Conservation (phyloP, 2,888 invertebrate genomes). For the Parnassius smintheus region DNA sequence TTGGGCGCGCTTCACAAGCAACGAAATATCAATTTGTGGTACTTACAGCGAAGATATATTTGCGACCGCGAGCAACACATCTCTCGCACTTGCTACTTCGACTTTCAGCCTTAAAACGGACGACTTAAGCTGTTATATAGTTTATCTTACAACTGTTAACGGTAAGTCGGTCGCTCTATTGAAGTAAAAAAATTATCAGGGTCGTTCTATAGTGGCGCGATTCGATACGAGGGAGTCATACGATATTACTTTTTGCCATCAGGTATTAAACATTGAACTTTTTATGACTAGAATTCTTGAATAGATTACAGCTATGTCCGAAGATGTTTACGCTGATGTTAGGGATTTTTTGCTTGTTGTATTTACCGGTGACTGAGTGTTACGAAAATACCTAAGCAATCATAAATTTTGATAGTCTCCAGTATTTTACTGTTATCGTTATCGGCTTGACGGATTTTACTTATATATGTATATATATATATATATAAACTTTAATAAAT, state of each 20-base stretch:
- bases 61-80: not conserved
- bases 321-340: constrained; percentile 26
- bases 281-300: constrained; percentile 16
- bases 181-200: constrained; percentile 19
- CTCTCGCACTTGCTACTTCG: not conserved
- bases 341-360: constrained; percentile 15
- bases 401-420: constrained; percentile 2
- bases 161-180: constrained; percentile 18
- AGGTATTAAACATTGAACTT: constrained; percentile 19
- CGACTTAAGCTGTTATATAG: not conserved
- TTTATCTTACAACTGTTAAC: not conserved
- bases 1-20: constrained; percentile 34
- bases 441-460: too few species aligned
- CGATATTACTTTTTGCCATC: constrained; percentile 27
- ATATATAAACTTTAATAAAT: too few species aligned
- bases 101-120: not conserved
- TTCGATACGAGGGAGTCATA: constrained; percentile 31
- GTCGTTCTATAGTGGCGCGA: constrained; percentile 27
- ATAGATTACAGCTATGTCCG: constrained; percentile 22
- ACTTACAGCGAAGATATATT: not conserved
- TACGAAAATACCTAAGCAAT: constrained; percentile 7
- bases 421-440: constrained; percentile 13
- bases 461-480: too few species aligned
- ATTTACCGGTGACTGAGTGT: constrained; percentile 10
- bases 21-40: constrained; percentile 18